Base-by-base conservation (phyloP, 1,140 invertebrate species). In the Dufourea novaeangliae region DNA sequence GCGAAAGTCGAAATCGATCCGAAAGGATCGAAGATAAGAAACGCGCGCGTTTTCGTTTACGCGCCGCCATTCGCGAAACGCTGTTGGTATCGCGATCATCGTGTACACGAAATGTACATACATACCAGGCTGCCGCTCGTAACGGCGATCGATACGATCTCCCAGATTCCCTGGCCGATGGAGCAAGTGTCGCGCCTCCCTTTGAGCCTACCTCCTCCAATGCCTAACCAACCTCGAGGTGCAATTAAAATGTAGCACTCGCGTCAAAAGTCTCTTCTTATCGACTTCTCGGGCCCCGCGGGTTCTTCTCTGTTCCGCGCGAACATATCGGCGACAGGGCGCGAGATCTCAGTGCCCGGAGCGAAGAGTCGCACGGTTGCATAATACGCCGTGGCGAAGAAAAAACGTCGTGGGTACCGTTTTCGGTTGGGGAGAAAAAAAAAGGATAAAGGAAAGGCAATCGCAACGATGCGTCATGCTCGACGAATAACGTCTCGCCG, bases 381-480 rank as follows among this genome's bases (percentile, higher is more conserved):
- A 59, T 46, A 59, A 68, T 56, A 32, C 50, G n/a, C 41, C 25
- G 39, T 8, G 14, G 37, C 29, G 32, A 56, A n/a, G n/a, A 17
- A 59, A 70, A 46, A 68, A 68, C 25, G 11, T 4, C 22, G 22
- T 20, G n/a, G 27, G 54, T 14, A 20, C 27, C 29, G 20, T n/a
- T n/a, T n/a, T n/a, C 44, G 44, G 44, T 46, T 46, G 44, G n/a
- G 20, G 27, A 50, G 12, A n/a, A 32, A 22, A 37, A 73, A 46
- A 39, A 37, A 54, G 52, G 32, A 20, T n/a, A 4, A 44, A 7
- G n/a, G 32, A 69, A 69, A 76, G 52, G 17, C 54, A 17, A 54
- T 63, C 32, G 25, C 62, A 54, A 41, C 61, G 64, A 59, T 68
- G 52, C 52, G 72, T 75, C 72, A 59, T 57, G 64, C 63, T 37